Conservation (phyloP, 64 coral and sea anemone species). For the Actinia tenebrosa region DNA sequence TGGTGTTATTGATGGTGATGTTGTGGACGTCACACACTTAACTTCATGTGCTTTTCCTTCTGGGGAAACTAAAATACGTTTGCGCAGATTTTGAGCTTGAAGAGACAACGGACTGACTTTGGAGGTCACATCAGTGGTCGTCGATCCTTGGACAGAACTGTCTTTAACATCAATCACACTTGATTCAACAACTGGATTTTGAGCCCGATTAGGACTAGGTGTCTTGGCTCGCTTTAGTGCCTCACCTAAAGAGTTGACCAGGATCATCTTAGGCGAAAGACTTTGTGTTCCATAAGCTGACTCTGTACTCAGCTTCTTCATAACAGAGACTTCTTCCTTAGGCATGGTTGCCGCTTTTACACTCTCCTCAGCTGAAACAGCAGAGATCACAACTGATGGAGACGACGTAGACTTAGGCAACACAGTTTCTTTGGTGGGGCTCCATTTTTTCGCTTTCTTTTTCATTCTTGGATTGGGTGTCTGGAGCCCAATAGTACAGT, state of each 20-base stretch:
- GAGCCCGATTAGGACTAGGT: neutral
- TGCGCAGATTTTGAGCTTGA: neutral
- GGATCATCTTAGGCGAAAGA: neutral
- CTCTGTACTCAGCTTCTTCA: neutral
- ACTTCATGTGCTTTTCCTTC: constrained; percentile 23
- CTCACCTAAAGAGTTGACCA: neutral
- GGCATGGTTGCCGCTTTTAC: neutral
- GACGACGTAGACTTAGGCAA: neutral
- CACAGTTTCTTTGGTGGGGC: neutral
- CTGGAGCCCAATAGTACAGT: constrained; percentile 47
- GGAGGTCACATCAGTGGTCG: neutral
- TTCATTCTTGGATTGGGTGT: constrained; percentile 44
- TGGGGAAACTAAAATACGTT: constrained; percentile 14
- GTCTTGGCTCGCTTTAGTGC: neutral
- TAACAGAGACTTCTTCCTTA: neutral
- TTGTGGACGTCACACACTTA: neutral
- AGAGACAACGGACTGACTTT: neutral
- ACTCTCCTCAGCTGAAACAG: constrained; percentile 21
- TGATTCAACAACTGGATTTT: neutral
- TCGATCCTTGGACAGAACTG: neutral
- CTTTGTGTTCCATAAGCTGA: neutral
- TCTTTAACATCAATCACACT: neutral
- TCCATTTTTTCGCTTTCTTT: constrained; percentile 43
- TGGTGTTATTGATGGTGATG: neutral
- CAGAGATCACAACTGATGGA: constrained; percentile 19